Base-by-base conservation (phyloP, 2,888 invertebrate genomes). In the Linnaemya vulpina region DNA sequence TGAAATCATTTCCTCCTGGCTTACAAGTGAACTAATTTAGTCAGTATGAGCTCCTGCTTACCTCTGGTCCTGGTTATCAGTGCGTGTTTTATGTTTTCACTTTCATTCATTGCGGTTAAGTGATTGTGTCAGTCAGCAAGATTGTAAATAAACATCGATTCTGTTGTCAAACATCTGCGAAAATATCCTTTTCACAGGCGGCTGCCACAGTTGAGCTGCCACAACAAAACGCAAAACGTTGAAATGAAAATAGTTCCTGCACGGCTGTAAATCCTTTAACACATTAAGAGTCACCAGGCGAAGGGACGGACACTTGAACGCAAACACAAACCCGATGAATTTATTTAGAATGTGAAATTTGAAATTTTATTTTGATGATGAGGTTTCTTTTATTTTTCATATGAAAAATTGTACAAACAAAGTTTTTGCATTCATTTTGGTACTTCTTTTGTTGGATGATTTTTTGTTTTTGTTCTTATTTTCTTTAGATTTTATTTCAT, bases 241-340 rank as follows among this genome's bases (percentile, higher is more conserved):
- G 51, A 53, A 73, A 68, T 63, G 20, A 40, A 63, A 35, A 49
- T 82, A 75, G 75, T 65, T 78, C 58, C 68, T 77, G 74, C 88
- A 88, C 87, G 55, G 62, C 88, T 88, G 89, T 90, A 90, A 90
- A 90, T 90, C 90, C 90, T 88, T 90, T 90, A 88, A 90, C 90
- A 90, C 90, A 89, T 90, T 89, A 89, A 79, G 83, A 80, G 85
- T 83, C 81, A 77, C 73, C 78, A 62, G 40, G 70, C 53, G 68
- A 73, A 62, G 38, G 65, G 74, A 75, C 74, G 65, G 74, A 75
- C 74, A 35, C 35, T 60, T 77, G 73, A 77, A 81, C 49, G 80
- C 49, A 74, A 55, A 74, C 55, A 62, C n/a, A 8, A 15, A 73
- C n/a, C n/a, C 30, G 30, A n/a, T 35, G 51, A 43, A 75, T 65